phyloP scores from a whole-genome alignment of 2,797 vertebrate genomes.

The Rhadinocentrus ornatus region DNA sequence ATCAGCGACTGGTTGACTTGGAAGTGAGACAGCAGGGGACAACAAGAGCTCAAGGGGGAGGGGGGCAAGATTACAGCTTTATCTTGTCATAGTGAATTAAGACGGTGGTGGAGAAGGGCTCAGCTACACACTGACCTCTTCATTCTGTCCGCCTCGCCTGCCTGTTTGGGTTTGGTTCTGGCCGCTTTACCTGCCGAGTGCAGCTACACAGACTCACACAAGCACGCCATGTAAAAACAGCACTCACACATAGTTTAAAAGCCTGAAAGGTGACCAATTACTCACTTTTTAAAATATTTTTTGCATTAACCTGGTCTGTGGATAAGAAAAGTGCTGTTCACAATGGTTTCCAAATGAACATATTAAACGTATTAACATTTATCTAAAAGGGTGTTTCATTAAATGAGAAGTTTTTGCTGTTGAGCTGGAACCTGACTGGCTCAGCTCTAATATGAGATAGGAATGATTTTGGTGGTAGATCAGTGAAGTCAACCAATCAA shows the following conservation, averaged over 20 bases:
- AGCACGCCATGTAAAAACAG: neutral
- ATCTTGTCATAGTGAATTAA: constrained; percentile 98
- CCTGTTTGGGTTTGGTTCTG: constrained; percentile 49
- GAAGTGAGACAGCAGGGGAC: constrained; percentile 57
- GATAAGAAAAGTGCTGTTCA: constrained; percentile 18
- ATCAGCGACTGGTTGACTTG: constrained; percentile 59
- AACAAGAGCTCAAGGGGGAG: neutral
- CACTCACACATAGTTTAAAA: constrained; percentile 15
- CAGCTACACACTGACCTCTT: constrained; percentile 92
- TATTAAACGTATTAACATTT: too few species aligned
- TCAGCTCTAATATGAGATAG: constrained; percentile 39
- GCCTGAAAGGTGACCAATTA: constrained; percentile 41
- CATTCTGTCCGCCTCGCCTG: constrained; percentile 84
- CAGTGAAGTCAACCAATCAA: constrained; percentile 28
- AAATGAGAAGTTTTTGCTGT: neutral
- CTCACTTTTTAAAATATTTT: constrained; percentile 39
- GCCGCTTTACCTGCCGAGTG: constrained; percentile 52
- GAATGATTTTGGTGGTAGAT: constrained; percentile 31
- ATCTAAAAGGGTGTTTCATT: constrained; percentile 21
- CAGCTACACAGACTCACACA: constrained; percentile 18
- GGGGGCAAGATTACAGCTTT: constrained; percentile 91
- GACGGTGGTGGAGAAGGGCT: constrained; percentile 80
- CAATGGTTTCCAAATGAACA: constrained; percentile 47
- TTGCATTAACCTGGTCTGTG: constrained; percentile 5
- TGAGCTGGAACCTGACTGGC: constrained; percentile 35